Evolutionary conservation across 2,888 invertebrate genomes (phyloP).

Genomic region (Ferdinandea cuprea): DNA sequence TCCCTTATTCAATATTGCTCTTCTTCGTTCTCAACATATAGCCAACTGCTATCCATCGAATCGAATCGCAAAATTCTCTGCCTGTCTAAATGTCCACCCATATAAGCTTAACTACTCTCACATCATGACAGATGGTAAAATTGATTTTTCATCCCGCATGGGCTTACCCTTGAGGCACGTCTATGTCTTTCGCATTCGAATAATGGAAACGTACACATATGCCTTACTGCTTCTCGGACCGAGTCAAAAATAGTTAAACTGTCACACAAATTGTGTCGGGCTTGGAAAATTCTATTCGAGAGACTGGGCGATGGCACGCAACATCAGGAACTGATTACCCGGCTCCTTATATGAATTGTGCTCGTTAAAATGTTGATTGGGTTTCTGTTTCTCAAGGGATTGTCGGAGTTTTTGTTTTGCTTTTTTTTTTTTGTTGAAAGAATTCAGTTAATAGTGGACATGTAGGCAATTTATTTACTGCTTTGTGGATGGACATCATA

Average conservation of each 20-base stretch:
- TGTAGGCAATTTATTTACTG: background rate
- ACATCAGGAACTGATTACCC: background rate
- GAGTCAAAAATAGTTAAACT: slow-evolving; percentile 19
- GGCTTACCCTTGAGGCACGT: background rate
- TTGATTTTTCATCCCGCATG: slow-evolving; percentile 51
- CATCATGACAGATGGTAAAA: slow-evolving; percentile 53
- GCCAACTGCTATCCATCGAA: background rate
- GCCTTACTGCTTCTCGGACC: slow-evolving; percentile 9
- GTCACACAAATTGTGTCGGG: slow-evolving; percentile 9
- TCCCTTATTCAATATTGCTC: background rate
- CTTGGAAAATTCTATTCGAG: too few relatives aligned
- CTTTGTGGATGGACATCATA: background rate
- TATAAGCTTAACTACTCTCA: slow-evolving; percentile 54
- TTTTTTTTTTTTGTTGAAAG: background rate
- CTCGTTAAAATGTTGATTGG: background rate
- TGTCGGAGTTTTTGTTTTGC: too few relatives aligned
- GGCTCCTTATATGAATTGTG: background rate
- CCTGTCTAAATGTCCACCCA: slow-evolving; percentile 50
- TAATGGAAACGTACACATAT: slow-evolving; percentile 21
- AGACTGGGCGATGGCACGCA: slow-evolving; percentile 13
- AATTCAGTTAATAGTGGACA: background rate
- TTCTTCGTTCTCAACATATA: background rate
- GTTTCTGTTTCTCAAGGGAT: background rate
- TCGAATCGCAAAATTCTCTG: slow-evolving; percentile 15
- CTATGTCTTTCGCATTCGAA: slow-evolving; percentile 14